Conservation (phyloP, 1,140 invertebrate genomes). For the Pogonomyrmex barbatus region DNA sequence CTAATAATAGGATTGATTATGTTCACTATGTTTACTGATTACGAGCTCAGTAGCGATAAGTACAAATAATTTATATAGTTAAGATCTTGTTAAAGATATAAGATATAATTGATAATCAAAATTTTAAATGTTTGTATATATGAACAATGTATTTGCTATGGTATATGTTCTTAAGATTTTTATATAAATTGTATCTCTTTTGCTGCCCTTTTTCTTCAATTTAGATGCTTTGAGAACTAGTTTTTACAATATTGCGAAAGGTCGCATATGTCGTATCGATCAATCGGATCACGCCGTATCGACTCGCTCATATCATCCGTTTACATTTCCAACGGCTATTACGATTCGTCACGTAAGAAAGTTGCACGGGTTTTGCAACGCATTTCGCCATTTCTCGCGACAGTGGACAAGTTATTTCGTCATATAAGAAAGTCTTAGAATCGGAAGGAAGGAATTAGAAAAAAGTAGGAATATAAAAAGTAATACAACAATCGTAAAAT, state of each 20-base stretch:
- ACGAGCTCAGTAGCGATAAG: not conserved
- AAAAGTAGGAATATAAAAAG: slow-evolving; percentile 4
- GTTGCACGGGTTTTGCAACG: slow-evolving; percentile 62
- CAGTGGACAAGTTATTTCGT: slow-evolving; percentile 40
- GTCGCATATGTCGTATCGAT: slow-evolving; percentile 20
- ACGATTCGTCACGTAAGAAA: slow-evolving; percentile 67
- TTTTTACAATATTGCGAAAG: slow-evolving; percentile 40
- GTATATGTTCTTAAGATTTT: not conserved
- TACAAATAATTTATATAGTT: slow-evolving; percentile 19
- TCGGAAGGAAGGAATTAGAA: slow-evolving; percentile 47
- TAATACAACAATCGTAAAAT: not conserved
- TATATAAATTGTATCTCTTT: not conserved
- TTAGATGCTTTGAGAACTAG: not conserved
- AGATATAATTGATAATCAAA: slow-evolving; percentile 11
- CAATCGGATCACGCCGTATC: slow-evolving; percentile 18
- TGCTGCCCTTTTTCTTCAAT: not conserved
- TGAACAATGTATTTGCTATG: not conserved
- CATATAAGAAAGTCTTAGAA: slow-evolving; percentile 31
- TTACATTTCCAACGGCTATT: slow-evolving; percentile 65
- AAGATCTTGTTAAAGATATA: slow-evolving; percentile 9
- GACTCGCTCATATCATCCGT: slow-evolving; percentile 61
- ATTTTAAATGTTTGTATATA: not conserved
- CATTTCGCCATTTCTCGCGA: slow-evolving; percentile 65
- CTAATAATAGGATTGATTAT: not conserved
- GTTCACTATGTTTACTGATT: slow-evolving; percentile 21